Evolutionary conservation across 2,888 invertebrate species (phyloP).

Genomic region (Pasiphila rectangulata): DNA sequence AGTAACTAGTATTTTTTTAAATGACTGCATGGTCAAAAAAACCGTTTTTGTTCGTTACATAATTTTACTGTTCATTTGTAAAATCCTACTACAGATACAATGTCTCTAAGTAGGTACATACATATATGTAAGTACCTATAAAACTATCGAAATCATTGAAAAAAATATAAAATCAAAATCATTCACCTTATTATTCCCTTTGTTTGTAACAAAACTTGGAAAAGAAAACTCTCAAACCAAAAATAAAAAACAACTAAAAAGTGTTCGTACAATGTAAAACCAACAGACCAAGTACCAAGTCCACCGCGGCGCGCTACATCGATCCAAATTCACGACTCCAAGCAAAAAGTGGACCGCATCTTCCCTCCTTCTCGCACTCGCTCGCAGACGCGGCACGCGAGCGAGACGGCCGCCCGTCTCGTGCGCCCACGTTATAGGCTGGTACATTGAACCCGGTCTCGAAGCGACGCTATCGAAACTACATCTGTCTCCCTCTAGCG

Average conservation of each 20-base stretch:
- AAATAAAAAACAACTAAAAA: constrained; percentile 8
- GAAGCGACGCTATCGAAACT: constrained; percentile 47
- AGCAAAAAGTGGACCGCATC: constrained; percentile 70
- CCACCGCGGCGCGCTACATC: constrained; percentile 53
- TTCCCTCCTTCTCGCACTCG: constrained; percentile 45
- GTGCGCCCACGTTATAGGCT: constrained; percentile 73
- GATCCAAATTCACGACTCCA: constrained; percentile 74
- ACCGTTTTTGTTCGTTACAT: no score
- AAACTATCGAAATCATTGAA: no score
- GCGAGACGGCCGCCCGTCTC: constrained; percentile 51
- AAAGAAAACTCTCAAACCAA: background rate
- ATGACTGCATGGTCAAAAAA: no score
- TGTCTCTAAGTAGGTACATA: no score
- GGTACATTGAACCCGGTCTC: constrained; percentile 70
- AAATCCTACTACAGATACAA: no score
- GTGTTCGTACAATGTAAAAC: background rate
- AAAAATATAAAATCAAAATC: no score
- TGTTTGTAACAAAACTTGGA: background rate
- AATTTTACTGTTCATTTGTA: no score
- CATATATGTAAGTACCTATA: no score
- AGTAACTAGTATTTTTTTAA: no score
- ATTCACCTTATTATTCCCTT: no score
- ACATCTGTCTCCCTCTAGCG: constrained; percentile 53
- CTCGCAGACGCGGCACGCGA: constrained; percentile 35
- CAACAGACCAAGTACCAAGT: constrained; percentile 55